Evolutionary conservation across 2,888 invertebrate genomes (phyloP).

Genomic region (Parochlus steinenii): DNA sequence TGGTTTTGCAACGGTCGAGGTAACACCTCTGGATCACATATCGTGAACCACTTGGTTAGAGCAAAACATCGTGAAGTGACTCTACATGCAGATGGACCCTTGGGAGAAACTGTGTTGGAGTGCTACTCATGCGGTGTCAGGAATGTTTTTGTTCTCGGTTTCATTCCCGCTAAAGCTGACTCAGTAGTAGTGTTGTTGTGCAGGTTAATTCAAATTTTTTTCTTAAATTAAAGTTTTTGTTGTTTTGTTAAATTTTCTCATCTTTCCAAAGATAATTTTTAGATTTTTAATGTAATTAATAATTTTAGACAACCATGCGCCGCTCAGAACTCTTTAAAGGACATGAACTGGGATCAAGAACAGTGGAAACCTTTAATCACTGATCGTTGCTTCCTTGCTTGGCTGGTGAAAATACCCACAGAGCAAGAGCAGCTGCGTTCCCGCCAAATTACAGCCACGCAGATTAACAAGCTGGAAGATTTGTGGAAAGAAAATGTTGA

Average conservation of each 20-base stretch:
- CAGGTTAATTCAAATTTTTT: slow-evolving; percentile 37
- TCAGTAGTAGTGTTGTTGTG: slow-evolving; percentile 94
- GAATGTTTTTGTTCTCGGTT: slow-evolving; percentile 96
- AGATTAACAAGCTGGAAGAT: slow-evolving; percentile 95
- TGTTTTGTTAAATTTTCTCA: neutral
- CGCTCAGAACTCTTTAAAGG: slow-evolving; percentile 89
- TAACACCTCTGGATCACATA: slow-evolving; percentile 95
- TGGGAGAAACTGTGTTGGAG: slow-evolving; percentile 94
- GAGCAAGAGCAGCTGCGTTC: slow-evolving; percentile 93
- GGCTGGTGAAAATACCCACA: slow-evolving; percentile 95
- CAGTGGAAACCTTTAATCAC: slow-evolving; percentile 97
- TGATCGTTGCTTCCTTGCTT: slow-evolving; percentile 88
- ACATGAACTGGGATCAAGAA: slow-evolving; percentile 99
- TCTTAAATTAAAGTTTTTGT: slow-evolving; percentile 3
- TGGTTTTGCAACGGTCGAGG: slow-evolving; percentile 99
- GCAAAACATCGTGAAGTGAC: slow-evolving; percentile 99
- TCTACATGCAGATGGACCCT: slow-evolving; percentile 88
- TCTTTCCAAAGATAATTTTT: slow-evolving; percentile 15
- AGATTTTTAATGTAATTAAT: slow-evolving; percentile 10
- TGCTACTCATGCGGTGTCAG: slow-evolving; percentile 98
- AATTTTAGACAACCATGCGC: slow-evolving; percentile 76
- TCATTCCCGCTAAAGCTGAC: slow-evolving; percentile 98
- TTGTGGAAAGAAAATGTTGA: slow-evolving; percentile 98
- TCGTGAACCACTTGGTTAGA: slow-evolving; percentile 94
- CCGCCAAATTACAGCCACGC: slow-evolving; percentile 90